Evolutionary conservation across 2,797 vertebrate species (phyloP).

Genomic region (Sebastes steindachneri): DNA sequence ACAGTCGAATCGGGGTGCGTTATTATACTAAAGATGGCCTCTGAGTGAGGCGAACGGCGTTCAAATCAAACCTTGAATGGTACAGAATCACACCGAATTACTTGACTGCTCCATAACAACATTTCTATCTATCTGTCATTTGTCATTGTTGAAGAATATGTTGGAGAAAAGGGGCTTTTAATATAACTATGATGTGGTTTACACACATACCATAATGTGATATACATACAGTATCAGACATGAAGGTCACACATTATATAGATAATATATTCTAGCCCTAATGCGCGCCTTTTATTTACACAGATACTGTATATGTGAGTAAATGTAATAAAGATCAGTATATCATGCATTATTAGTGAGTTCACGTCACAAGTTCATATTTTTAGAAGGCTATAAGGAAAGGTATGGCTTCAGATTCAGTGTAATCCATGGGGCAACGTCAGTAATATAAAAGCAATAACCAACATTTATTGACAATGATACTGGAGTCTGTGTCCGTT

Average conservation of each 20-base stretch:
- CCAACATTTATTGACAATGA: slow-evolving; percentile 8
- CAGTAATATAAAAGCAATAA: neutral
- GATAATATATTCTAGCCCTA: neutral
- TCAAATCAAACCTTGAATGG: neutral
- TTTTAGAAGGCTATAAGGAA: neutral
- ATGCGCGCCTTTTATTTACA: neutral
- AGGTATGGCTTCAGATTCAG: neutral
- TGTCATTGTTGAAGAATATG: too few species aligned
- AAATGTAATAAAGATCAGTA: neutral
- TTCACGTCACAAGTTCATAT: neutral
- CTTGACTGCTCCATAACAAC: neutral
- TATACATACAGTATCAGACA: neutral
- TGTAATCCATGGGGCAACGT: neutral
- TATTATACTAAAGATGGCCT: too few species aligned
- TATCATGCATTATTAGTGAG: neutral
- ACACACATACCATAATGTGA: neutral
- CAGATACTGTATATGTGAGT: neutral
- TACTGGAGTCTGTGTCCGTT: neutral
- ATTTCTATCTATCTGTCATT: neutral
- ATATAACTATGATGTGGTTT: neutral
- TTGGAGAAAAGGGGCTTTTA: neutral
- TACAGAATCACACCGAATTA: neutral
- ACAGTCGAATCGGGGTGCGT: too few species aligned
- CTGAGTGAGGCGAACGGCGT: too few species aligned
- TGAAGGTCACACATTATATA: neutral